Evolutionary conservation across 2,888 invertebrate genomes (phyloP), one percentile per base, ranked within the genome.

Genomic region (Ommatoiulus sabulosus): DNA sequence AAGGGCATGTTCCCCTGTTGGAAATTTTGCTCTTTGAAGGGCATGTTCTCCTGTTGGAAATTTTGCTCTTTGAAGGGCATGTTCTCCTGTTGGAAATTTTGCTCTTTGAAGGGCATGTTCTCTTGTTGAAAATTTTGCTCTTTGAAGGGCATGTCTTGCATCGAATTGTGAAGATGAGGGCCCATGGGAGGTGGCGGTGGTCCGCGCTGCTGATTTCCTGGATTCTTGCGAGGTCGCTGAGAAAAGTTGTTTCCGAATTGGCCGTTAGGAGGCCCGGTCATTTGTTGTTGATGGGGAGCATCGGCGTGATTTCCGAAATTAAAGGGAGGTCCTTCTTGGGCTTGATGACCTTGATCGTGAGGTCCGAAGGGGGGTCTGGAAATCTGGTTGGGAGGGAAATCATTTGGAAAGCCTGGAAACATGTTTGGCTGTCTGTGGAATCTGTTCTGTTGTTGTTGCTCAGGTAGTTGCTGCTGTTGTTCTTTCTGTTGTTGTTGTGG

Each of bases 341-440:
- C n/a, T 24, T 72, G 72, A 3, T 72, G 20, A 24, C 10, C n/a
- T 10, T 63, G 20, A 20, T 63, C 20, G 72, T 24, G 8, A 57
- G 17, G 57, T 6, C 10, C 72, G 8, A 20, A n/a, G 7, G 72
- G 72, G 72, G 72, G 72, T 24, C 72, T 24, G 8, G 24, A 24
- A 24, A 72, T 24, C 72, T 72, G 72, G 6, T 72, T 72, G 24
- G 24, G 72, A 72, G 24, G 24, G 24, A 72, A 72, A 10, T n/a
- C 72, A 72, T 72, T 72, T 17, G 10, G 12, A 17, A 57, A n/a
- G 3, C 57, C 57, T n/a, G 57, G n/a, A 57, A n/a, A n/a, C 57
- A 57, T 57, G 3, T n/a, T n/a, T 24, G 72, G 72, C 72, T 72
- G 72, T 24, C 72, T 72, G 24, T 72, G 72, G 72, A 72, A 72